These are phyloP conservation scores for Dermochelys coriacea DNA, from an alignment of 2,797 vertebrate genomes.

Conservation along the genomic window DNA sequence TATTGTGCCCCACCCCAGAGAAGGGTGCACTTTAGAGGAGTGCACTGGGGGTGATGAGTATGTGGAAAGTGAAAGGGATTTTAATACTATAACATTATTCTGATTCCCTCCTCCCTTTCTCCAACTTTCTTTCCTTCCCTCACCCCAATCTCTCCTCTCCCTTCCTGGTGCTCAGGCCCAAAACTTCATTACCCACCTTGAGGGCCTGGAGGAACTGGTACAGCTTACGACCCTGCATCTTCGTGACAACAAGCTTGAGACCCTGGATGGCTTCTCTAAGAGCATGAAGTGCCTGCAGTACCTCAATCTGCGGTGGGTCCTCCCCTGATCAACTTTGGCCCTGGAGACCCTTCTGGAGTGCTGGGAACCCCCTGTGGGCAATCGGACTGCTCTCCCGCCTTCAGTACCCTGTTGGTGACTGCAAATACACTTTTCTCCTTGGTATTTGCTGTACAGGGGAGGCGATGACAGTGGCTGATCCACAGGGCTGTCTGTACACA, in stretches of 20 bases:
- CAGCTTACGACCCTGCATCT: slow-evolving; percentile 89
- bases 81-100: not conserved
- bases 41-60: not conserved
- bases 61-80: not conserved
- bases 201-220: slow-evolving; percentile 86
- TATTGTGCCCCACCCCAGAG: not conserved
- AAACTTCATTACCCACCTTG: slow-evolving; percentile 86
- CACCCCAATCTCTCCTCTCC: not conserved
- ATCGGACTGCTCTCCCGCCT: not conserved
- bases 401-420: not conserved
- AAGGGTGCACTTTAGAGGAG: not conserved
- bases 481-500: not conserved
- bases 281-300: slow-evolving; percentile 91
- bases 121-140: not conserved
- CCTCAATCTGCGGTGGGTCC: slow-evolving; percentile 88
- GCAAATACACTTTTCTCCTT: not conserved
- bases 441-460: accelerated
- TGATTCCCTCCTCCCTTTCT: not conserved
- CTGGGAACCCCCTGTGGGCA: not conserved
- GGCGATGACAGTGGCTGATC: accelerated
- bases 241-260: slow-evolving; percentile 90
- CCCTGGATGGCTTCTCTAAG: slow-evolving; percentile 86
- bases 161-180: slow-evolving; percentile 83
- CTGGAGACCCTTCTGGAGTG: too few relatives aligned
- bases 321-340: not conserved